These are phyloP conservation scores for Nothura maculosa DNA, from an alignment of 2,797 vertebrate species.

Conservation along the genomic window DNA sequence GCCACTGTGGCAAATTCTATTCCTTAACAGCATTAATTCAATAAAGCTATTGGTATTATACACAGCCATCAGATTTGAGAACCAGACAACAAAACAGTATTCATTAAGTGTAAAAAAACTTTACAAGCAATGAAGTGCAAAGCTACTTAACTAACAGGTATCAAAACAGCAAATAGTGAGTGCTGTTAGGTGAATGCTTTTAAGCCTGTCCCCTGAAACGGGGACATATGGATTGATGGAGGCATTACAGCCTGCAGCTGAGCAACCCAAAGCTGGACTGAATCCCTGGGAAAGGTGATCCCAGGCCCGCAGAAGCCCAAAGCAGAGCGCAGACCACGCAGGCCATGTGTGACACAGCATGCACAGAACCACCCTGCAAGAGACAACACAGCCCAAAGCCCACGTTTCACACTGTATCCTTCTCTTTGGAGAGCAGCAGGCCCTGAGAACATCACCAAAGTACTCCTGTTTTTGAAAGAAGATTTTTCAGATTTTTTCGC, in stretches of 20 bases:
- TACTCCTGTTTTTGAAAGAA: neutral
- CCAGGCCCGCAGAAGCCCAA: fast-evolving
- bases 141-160: neutral
- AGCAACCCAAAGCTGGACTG: neutral
- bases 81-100: neutral
- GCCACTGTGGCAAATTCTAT: neutral
- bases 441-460: neutral
- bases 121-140: neutral
- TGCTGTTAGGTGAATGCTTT: neutral
- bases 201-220: neutral
- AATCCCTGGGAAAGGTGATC: neutral
- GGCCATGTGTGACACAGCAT: neutral
- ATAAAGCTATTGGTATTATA: neutral
- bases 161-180: neutral
- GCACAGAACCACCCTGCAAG: fast-evolving
- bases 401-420: fast-evolving
- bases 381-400: neutral
- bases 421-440: neutral
- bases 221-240: too few species aligned
- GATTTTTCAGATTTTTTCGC: neutral
- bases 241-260: neutral
- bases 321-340: neutral
- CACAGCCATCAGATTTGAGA: neutral
- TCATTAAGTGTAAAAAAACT: neutral
- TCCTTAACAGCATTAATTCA: neutral